Base-by-base conservation (phyloP, 2,113 vertebrate genomes). In the Laticauda colubrina region DNA sequence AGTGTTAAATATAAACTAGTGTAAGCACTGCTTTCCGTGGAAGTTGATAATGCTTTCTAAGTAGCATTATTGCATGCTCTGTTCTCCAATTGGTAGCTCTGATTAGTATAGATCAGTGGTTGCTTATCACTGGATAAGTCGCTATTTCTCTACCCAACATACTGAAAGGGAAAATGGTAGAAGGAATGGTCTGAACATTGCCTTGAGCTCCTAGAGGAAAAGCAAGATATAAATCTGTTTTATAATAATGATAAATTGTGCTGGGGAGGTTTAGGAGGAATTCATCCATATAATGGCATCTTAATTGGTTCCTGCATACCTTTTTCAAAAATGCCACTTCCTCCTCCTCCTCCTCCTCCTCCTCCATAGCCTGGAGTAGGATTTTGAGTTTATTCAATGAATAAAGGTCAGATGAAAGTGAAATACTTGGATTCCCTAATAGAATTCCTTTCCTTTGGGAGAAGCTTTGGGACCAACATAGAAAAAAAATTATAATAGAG, bases 1-100 rank as follows among this genome's bases (percentile, higher is more conserved):
- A 61, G 54, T 55, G 89, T 90, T 93, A 90, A 93, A 64, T 90
- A 64, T 87, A 64, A 93, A 34, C 29, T 53, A 15, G 14, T 7
- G 3, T 61, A 24, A 89, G 69, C 34, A 43, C 18, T 85, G 21
- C 9, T 64, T 93, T 93, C n/a, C 57, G 5, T 39, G 43, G 12
- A 92, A 48, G 92, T 75, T 93, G 55, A 48, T 24, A 29, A 34
- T 61, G 56, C n/a, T 39, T 64, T 87, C 48, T 29, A 90, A 87
- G 43, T 59, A 90, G 29, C 53, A 15, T 11, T 24, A n/a, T 75
- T 21, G 43, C 10, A 8, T 45, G 0, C 51, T 53, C 15, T 20
- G 3, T 8, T 34, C 12, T 15, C 75, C 20, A 75, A 2, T n/a
- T 54, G 61, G 45, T 34, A 54, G 9, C 87, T 34, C 18, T 87